phyloP scores from a whole-genome alignment of 2,797 vertebrate genomes.

The Coregonus ussuriensis region DNA sequence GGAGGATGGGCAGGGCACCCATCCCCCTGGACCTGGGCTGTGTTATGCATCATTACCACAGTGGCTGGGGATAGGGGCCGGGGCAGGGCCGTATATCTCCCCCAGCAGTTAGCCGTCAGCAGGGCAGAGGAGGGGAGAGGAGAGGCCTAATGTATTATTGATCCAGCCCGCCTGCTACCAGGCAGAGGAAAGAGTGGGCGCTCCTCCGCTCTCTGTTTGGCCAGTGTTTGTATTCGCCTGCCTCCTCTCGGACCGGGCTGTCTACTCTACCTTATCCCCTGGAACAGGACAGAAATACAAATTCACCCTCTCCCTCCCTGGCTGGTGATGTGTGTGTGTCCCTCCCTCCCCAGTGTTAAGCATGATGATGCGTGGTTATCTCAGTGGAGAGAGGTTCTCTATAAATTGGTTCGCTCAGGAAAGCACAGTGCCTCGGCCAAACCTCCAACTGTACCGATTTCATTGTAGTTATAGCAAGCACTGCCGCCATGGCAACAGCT shows the following conservation, averaged over 20 bases:
- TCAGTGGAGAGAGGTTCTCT: background rate
- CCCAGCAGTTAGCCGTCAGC: background rate
- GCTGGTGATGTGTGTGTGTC: background rate
- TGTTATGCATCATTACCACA: background rate
- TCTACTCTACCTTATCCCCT: background rate
- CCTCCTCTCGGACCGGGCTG: background rate
- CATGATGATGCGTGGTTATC: background rate
- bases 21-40: background rate
- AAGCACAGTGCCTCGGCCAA: background rate
- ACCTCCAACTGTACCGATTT: conserved; percentile 42
- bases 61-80: background rate
- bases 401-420: background rate
- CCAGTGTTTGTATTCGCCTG: background rate
- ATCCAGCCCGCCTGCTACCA: background rate
- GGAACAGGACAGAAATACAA: background rate
- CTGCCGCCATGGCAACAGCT: conserved; percentile 72
- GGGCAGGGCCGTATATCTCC: background rate
- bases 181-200: background rate
- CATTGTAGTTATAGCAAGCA: conserved; percentile 54
- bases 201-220: background rate
- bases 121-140: conserved; percentile 7
- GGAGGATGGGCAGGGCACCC: background rate
- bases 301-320: background rate
- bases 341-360: background rate
- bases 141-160: conserved; percentile 8